Percentiles rank a stretch among this genome's conserved stretches.
Conservation (phyloP, 2,797 vertebrate genomes). For the Sebastes matsubarae region DNA sequence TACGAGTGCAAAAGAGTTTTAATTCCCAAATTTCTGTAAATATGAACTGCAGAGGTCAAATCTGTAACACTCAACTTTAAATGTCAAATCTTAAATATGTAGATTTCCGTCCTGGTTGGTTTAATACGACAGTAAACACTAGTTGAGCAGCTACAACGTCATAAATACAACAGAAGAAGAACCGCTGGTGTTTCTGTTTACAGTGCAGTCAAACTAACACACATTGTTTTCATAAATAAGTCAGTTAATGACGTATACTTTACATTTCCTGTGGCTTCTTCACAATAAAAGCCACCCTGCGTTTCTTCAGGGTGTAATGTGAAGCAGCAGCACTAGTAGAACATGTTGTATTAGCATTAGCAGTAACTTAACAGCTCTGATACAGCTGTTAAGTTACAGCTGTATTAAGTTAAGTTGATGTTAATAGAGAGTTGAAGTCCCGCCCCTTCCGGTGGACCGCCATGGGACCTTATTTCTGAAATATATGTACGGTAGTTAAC, state of each 20-base stretch:
- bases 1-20: background rate
- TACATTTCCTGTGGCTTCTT: too few relatives aligned
- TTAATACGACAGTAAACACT: background rate
- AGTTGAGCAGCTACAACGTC: background rate
- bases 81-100: background rate
- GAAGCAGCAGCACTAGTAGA: background rate
- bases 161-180: background rate
- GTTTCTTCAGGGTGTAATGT: background rate
- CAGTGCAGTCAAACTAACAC: too few relatives aligned
- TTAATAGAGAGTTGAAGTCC: background rate
- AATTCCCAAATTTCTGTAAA: background rate
- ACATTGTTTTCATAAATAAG: too few relatives aligned
- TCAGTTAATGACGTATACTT: too few relatives aligned
- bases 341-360: background rate
- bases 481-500: too few relatives aligned
- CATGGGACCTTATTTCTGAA: too few relatives aligned
- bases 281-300: too few relatives aligned
- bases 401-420: too few relatives aligned
- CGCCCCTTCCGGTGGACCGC: too few relatives aligned
- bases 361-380: background rate
- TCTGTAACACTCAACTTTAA: background rate
- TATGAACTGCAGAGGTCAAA: background rate
- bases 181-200: too few relatives aligned
- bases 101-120: background rate
- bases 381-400: background rate